Conservation (phyloP, 2,113 vertebrate genomes). For the Geothlypis trichas region DNA sequence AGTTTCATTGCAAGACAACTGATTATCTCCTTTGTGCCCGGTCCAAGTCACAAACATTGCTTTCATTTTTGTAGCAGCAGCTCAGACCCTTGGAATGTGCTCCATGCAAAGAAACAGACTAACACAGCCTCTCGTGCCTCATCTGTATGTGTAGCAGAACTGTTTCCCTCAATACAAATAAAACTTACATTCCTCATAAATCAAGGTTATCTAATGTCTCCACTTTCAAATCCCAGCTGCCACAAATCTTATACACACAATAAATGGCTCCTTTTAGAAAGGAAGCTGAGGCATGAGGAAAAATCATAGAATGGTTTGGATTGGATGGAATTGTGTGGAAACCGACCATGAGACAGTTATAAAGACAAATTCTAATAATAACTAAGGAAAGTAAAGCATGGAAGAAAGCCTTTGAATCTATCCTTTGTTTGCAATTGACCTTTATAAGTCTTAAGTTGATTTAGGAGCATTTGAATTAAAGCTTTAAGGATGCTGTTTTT, state of each 20-base stretch:
- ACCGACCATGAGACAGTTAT: no score
- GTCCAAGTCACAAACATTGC: background rate
- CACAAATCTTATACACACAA: background rate
- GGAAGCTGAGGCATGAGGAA: fast-evolving
- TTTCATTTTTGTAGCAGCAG: background rate
- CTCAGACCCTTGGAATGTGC: background rate
- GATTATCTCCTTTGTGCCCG: background rate
- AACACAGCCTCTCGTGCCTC: background rate
- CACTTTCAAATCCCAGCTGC: background rate
- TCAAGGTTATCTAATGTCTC: background rate
- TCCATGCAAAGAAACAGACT: background rate
- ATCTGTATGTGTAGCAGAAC: fast-evolving
- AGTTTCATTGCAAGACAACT: fast-evolving
- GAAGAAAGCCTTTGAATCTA: no score
- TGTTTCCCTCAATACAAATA: background rate
- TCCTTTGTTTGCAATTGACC: no score
- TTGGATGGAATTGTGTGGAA: background rate
- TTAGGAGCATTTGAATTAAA: no score
- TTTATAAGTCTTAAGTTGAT: no score
- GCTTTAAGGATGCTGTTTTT: no score
- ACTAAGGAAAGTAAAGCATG: no score
- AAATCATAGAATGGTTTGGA: background rate
- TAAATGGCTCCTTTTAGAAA: background rate
- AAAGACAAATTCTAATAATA: no score
- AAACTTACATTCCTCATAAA: background rate